Base-by-base conservation (phyloP, 2,888 invertebrate species). In the Agriopis marginaria region DNA sequence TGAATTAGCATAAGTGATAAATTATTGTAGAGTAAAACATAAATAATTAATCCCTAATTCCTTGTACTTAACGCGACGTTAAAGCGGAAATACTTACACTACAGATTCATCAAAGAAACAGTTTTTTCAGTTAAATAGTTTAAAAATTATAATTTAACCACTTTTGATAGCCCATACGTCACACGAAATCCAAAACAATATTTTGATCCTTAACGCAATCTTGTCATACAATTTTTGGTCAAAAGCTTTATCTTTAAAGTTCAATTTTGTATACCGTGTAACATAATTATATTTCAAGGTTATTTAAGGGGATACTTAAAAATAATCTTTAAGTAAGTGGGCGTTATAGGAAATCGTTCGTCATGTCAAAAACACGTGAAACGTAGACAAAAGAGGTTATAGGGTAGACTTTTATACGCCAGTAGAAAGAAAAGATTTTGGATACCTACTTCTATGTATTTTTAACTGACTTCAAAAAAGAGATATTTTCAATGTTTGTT, bases 271-370 rank as follows among this genome's bases (percentile, higher is more conserved):
- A 44, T 32, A 47, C 12, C 5, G n/a, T 1, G 12, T 39, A 12
- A 32, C 7, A 9, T 8, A 40, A n/a, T n/a, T n/a, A n/a, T 9
- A 9, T 40, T 23, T 8, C 45, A 45, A 8, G 14, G 32, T 32
- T 32, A 32, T 32, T 60, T 60, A 49, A 39, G 68, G 78, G 77
- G 71, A 76, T 73, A 79, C 75, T 83, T 81, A 79, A 84, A 82
- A 82, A 85, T 83, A 82, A 79, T 79, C 17, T 23, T 45, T 32
- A 47, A 63, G 40, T 63, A 56, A 42, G 75, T 66, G 60, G 70
- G 77, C 75, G 66, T 83, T 82, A 86, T 84, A 76, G 75, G 76
- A 70, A 74, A 74, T 67, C 77, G 72, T 84, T 79, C 74, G 75
- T 83, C 82, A 80, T 51, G 64, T 60, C 49, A 23, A 63, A 59